A percentile compares a stretch with the other conserved stretches of the same genome.
Conservation (phyloP, 2,797 vertebrate species). For the Melanotaenia trifasciata region DNA sequence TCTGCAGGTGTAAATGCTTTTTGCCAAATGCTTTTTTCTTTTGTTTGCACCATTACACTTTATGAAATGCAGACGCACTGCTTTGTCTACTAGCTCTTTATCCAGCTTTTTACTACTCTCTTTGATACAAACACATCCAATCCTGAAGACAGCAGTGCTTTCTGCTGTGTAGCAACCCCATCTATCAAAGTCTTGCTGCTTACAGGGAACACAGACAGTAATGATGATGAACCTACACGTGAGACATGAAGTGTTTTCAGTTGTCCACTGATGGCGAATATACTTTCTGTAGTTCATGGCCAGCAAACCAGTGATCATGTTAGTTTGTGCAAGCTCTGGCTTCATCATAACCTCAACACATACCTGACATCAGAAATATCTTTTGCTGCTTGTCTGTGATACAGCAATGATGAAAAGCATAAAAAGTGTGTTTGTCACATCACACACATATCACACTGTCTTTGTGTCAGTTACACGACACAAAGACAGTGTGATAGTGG, state of each 20-base stretch:
- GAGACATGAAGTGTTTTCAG: conserved; percentile 37
- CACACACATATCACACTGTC: background rate
- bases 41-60: background rate
- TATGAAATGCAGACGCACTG: background rate
- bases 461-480: background rate
- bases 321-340: conserved; percentile 12
- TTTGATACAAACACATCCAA: conserved; percentile 23
- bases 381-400: background rate
- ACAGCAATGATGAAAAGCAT: conserved; percentile 27
- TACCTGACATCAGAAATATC: conserved; percentile 3
- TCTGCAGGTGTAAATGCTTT: background rate
- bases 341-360: background rate
- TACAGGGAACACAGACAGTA: background rate
- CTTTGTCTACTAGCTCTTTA: background rate
- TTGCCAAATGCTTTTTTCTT: conserved; percentile 5
- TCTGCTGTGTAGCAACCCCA: conserved; percentile 15
- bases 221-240: conserved; percentile 40
- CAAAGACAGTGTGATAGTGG: background rate
- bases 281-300: conserved; percentile 24
- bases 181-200: conserved; percentile 37
- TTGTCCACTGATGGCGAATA: conserved; percentile 39
- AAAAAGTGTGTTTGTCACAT: conserved; percentile 34
- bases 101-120: conserved; percentile 1
- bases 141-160: conserved; percentile 14
- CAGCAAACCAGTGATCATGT: conserved; percentile 23